Evolutionary conservation across 2,113 vertebrate species (phyloP).

Genomic region (Calyptomena viridis): DNA sequence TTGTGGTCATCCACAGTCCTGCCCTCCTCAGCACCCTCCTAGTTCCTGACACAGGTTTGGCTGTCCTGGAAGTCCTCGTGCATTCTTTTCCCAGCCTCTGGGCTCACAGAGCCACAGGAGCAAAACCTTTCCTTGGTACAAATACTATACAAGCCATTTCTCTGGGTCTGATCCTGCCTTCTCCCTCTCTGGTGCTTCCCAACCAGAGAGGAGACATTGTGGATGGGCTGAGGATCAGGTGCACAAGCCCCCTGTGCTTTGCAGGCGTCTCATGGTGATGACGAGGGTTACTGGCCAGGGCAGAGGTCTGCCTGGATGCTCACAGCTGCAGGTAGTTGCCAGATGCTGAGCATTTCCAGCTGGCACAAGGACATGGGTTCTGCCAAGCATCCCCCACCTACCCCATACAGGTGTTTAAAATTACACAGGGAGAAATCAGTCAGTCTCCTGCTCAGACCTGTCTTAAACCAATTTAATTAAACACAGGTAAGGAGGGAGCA

Average conservation of each 20-base stretch:
- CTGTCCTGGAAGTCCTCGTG: neutral
- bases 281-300: neutral
- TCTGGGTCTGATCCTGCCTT: neutral
- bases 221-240: accelerated
- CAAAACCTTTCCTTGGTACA: too few relatives aligned
- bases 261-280: neutral
- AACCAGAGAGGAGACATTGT: accelerated
- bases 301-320: neutral
- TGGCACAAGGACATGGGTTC: accelerated
- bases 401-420: neutral
- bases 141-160: accelerated
- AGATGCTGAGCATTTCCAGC: neutral
- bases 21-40: neutral
- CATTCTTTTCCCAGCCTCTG: neutral
- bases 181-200: neutral
- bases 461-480: neutral
- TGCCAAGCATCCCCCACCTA: neutral
- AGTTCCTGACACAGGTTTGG: neutral
- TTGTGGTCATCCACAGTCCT: accelerated
- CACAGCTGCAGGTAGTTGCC: neutral
- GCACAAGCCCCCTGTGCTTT: accelerated
- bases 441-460: neutral
- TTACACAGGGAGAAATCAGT: neutral
- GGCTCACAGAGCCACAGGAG: neutral
- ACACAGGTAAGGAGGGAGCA: neutral